Percentiles rank a stretch among this genome's conserved stretches.
Conservation (phyloP, 1,140 invertebrate genomes). For the Papilio helenus region DNA sequence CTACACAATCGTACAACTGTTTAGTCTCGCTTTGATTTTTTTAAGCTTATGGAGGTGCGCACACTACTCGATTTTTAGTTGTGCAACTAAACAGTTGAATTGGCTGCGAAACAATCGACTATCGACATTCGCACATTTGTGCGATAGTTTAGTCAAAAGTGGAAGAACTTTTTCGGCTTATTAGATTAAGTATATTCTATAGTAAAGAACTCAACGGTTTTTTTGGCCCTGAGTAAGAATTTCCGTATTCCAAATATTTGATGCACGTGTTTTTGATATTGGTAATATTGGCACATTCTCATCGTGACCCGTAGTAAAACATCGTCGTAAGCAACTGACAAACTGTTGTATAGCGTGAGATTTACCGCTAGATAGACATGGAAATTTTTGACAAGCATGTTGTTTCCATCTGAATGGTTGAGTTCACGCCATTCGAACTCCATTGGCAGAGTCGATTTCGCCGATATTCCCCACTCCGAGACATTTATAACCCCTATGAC, state of each 20-base stretch:
- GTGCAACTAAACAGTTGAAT: too few relatives aligned
- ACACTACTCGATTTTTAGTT: too few relatives aligned
- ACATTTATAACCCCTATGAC: conserved; percentile 44
- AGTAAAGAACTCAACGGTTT: neutral
- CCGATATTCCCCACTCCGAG: conserved; percentile 4
- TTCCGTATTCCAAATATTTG: neutral
- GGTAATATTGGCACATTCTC: conserved; percentile 2
- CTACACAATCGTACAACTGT: too few relatives aligned
- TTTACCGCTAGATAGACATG: conserved; percentile 49
- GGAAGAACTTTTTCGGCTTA: neutral
- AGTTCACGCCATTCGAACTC: conserved; percentile 54
- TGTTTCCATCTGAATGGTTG: conserved; percentile 51
- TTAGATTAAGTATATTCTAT: neutral
- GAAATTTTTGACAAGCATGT: conserved; percentile 56
- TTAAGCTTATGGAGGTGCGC: too few relatives aligned
- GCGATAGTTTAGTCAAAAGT: too few relatives aligned
- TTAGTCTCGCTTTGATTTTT: too few relatives aligned
- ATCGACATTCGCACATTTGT: too few relatives aligned
- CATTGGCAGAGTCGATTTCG: neutral
- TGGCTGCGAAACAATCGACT: too few relatives aligned
- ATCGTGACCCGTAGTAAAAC: conserved; percentile 18
- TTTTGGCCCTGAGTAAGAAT: neutral
- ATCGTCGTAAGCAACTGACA: conserved; percentile 24
- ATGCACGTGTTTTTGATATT: conserved; percentile 6
- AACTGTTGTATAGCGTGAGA: conserved; percentile 48